Base-by-base conservation (phyloP, 2,113 vertebrate species). In the Butorides virescens region DNA sequence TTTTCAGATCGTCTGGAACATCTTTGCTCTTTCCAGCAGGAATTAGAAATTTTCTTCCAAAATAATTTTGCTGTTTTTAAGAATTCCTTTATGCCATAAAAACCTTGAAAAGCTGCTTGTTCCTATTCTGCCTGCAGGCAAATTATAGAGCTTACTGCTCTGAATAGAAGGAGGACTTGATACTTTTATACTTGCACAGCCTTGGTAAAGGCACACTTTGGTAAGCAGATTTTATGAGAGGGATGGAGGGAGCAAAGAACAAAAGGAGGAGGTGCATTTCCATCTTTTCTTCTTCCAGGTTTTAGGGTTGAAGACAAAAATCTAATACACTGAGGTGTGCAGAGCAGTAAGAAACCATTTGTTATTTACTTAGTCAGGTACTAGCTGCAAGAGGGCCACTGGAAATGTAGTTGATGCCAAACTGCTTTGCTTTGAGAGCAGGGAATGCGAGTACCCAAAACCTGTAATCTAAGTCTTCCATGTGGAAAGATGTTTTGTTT, bases 1-100 rank as follows among this genome's bases (percentile, higher is more conserved):
- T 76, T 55, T 90, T 44, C 32, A 84, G 49, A 80, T 95, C 68
- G 53, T 92, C 91, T 86, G 79, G 59, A 95, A 92, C 55, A 67
- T 91, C 80, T 95, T 95, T 92, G n/a, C 63, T 88, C 9, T 74
- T 50, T 80, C 46, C 20, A 0, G 20, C n/a, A 86, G 68, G 58
- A 90, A 49, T 56, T 52, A 61, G 50, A 90, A 73, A 49, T 80
- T 88, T 81, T 91, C 86, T 76, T 92, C 63, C 75, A 76, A 56
- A 88, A 80, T 72, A 44, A 80, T 93, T 90, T 66, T 74, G 46
- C 67, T 73, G 44, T 23, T 83, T 83, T 71, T 37, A 77, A 91
- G 75, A 62, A 55, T 79, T 83, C 68, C 86, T 91, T 77, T 65
- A 39, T 89, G 52, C 29, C 80, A 29, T 92, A 80, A 80, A 86